Evolutionary conservation across 2,113 vertebrate genomes (phyloP).

Genomic region (Lasiurus borealis): DNA sequence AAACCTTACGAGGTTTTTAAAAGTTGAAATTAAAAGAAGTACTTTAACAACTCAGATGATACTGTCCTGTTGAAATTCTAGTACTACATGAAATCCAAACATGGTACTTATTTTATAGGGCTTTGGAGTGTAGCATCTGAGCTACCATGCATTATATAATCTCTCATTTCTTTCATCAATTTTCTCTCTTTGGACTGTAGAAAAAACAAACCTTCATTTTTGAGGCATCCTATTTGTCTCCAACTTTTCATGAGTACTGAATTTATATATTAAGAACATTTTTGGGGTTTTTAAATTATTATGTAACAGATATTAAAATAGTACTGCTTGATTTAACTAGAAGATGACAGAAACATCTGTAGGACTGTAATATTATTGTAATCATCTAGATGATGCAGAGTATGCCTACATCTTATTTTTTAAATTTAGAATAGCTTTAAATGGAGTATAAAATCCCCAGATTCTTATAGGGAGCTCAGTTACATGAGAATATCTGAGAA

Average conservation of each 20-base stretch:
- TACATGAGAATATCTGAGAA: background rate
- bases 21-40: background rate
- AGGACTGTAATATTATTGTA: background rate
- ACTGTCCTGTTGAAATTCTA: background rate
- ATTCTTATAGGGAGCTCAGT: background rate
- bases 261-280: conserved; percentile 10
- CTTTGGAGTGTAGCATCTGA: background rate
- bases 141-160: background rate
- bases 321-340: background rate
- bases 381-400: background rate
- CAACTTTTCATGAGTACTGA: background rate
- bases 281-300: background rate
- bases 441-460: background rate
- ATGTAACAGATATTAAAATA: conserved; percentile 33
- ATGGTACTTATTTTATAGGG: background rate
- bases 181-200: background rate
- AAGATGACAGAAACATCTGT: background rate
- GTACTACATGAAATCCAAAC: background rate
- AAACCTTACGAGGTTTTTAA: background rate
- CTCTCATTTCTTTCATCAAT: background rate
- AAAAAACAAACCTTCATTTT: background rate
- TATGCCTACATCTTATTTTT: background rate
- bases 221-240: background rate
- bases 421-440: background rate
- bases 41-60: background rate